phyloP scores from a whole-genome alignment of 2,113 vertebrate species.

The Semicossyphus pulcher region DNA sequence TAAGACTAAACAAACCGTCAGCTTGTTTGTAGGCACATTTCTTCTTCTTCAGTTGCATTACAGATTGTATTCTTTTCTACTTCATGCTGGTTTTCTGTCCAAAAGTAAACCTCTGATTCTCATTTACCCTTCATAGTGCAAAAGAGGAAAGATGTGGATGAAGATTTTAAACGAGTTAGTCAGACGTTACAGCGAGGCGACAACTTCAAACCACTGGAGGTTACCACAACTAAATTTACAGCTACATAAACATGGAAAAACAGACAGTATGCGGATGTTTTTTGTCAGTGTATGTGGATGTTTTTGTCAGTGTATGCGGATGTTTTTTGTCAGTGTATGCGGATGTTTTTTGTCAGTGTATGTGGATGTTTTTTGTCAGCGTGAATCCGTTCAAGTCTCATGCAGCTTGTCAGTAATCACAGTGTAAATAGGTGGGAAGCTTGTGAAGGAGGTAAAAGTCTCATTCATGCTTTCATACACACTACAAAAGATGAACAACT shows the following conservation, averaged over 20 bases:
- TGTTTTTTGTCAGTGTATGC: no score
- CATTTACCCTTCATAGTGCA: not conserved
- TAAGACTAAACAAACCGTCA: not conserved
- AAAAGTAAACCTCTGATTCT: not conserved
- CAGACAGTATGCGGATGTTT: no score
- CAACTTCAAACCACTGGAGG: not conserved
- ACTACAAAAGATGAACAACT: no score
- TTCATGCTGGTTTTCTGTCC: not conserved
- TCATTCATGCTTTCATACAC: no score
- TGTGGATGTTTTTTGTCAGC: no score
- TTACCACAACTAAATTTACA: not conserved
- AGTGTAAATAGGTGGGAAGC: not conserved
- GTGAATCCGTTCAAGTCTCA: no score
- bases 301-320: no score
- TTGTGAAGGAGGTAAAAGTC: no score
- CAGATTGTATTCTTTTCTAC: not conserved
- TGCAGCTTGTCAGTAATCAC: not conserved
- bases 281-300: no score
- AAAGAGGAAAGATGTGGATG: not conserved
- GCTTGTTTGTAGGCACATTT: not conserved
- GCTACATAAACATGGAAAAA: not conserved
- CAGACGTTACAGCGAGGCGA: not conserved
- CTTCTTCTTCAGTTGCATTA: not conserved
- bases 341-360: no score
- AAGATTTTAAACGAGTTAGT: no score